Conservation (phyloP, 2,888 invertebrate genomes). For the Rotaria macrura region DNA sequence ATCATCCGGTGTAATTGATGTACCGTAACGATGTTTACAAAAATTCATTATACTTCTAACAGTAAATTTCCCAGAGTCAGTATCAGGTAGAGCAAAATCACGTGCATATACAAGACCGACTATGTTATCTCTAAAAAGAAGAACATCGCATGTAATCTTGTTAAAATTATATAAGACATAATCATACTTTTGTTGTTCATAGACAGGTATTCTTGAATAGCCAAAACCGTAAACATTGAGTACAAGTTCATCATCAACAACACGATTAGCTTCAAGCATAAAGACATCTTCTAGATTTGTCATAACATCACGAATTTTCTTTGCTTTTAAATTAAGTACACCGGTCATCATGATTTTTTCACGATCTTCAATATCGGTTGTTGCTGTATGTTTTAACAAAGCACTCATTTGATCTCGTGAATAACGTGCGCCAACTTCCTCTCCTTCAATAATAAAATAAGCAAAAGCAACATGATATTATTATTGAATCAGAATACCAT, state of each 20-base stretch:
- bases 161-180: not conserved
- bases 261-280: conserved; percentile 14
- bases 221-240: not conserved
- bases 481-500: too few species aligned
- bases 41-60: conserved; percentile 28
- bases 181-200: not conserved
- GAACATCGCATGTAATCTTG: too few species aligned
- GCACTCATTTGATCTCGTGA: conserved; percentile 89
- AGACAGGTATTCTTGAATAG: conserved; percentile 24
- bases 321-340: not conserved
- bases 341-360: conserved; percentile 17
- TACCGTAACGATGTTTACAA: conserved; percentile 26
- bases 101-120: conserved; percentile 28
- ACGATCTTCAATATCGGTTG: not conserved
- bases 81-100: conserved; percentile 31
- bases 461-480: too few species aligned
- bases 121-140: conserved; percentile 24
- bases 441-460: not conserved
- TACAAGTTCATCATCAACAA: conserved; percentile 5
- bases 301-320: conserved; percentile 8
- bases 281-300: conserved; percentile 13
- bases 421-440: conserved; percentile 87
- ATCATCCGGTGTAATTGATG: conserved; percentile 1
- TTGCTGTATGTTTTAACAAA: conserved; percentile 62
- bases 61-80: conserved; percentile 28